Evolutionary conservation across 2,113 vertebrate genomes (phyloP), one percentile per base, ranked within the genome.

Genomic region (Colinus virginianus): DNA sequence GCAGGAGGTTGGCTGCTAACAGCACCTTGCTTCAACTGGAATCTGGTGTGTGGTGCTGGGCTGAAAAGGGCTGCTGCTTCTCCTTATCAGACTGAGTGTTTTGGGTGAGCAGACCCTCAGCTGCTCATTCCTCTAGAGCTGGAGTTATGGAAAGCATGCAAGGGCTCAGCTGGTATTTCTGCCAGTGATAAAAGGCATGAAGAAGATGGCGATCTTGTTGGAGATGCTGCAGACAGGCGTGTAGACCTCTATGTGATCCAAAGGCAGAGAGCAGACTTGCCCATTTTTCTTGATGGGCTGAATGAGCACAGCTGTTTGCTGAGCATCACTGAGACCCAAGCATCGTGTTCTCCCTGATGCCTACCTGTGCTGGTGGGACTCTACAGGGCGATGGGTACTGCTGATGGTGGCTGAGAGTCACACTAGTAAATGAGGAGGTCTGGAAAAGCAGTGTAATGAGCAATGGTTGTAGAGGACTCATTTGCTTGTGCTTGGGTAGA

Each of bases 391-490:
- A 48, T n/a, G 53, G 38, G 26, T 61, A 55, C 48, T 78, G 43
- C 48, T n/a, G 46, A 16, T 38, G 28, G 48, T 72, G 56, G 46
- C 51, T 40, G 80, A 62, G 75, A 76, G 67, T 70, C 42, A 49
- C 80, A 15, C 0, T 2, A 21, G n/a, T 53, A 70, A 88, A 74
- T 25, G 59, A 89, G 71, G 78, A 79, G 48, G 42, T 58, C 75
- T 72, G 71, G 68, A 67, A 85, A 85, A 95, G 49, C 58, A 14
- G 42, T 84, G 82, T 49, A 66, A 26, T 80, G 63, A 30, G 49
- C 74, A 40, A 56, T 2, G 18, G 4, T 7, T 66, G 6, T 53
- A 55, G 72, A 70, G 75, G 62, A 93, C 53, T 63, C 9, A 16
- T 45, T 55, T 45, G 38, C 38, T 62, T 59, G 22, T 26, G 9